A percentile compares a stretch with the other conserved stretches of the same genome.
Evolutionary conservation across 37 sponge, comb jelly and placozoan species (phyloP).

Genomic region (Ephydatia muelleri): DNA sequence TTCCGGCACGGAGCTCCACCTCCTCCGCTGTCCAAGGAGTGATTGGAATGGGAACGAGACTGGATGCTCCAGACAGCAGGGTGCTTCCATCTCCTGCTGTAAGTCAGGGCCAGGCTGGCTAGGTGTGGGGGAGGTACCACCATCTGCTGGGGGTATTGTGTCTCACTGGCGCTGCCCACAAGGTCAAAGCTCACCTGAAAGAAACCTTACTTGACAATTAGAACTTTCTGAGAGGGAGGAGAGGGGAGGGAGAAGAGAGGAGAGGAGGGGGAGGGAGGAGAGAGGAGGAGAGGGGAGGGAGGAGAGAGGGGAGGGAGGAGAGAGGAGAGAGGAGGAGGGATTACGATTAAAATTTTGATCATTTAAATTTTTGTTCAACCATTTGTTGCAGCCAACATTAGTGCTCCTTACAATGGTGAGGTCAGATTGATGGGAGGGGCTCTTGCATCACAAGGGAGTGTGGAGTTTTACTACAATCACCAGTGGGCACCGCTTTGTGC

Average conservation of each 20-base stretch:
- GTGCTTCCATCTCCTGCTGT: background rate
- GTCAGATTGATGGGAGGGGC: conserved; percentile 21
- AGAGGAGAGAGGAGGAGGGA: too few species aligned
- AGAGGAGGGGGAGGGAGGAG: too few species aligned
- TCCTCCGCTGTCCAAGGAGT: conserved; percentile 1
- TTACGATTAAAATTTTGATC: too few species aligned
- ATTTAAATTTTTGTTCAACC: too few species aligned
- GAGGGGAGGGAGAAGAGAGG: background rate
- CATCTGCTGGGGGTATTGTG: background rate
- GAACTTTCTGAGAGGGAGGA: background rate
- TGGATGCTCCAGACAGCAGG: background rate
- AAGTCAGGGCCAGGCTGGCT: background rate
- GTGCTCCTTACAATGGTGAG: conserved; percentile 37
- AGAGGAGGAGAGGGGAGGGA: too few species aligned
- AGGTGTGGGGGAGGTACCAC: too few species aligned
- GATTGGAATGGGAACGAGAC: background rate
- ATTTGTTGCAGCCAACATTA: conserved; percentile 18
- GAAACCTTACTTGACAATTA: background rate
- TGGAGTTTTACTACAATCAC: conserved; percentile 30
- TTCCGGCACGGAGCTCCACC: background rate
- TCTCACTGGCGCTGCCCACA: background rate
- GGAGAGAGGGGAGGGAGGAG: too few species aligned
- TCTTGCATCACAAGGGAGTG: conserved; percentile 17
- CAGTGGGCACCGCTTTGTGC: conserved; percentile 32
- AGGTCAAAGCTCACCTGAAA: background rate